Conservation (phyloP, 2,113 vertebrate genomes). For the Myocastor coypus region DNA sequence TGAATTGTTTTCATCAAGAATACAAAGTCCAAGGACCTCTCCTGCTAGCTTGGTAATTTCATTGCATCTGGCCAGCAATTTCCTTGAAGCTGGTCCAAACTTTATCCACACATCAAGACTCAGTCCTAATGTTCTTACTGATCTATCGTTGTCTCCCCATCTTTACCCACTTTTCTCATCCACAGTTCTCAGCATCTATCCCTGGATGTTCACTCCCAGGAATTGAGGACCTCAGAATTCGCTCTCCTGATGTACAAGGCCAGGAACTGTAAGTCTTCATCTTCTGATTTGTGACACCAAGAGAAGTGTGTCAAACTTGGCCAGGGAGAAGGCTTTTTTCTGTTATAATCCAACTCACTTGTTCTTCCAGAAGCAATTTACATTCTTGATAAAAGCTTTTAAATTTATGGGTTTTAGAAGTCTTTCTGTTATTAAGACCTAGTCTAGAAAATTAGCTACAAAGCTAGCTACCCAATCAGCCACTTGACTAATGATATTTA, state of each 20-base stretch:
- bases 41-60: background rate
- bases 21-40: background rate
- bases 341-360: background rate
- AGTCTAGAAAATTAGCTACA: constrained; percentile 23
- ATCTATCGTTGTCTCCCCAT: background rate
- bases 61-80: background rate
- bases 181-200: background rate
- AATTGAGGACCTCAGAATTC: background rate
- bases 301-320: background rate
- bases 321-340: background rate
- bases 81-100: background rate
- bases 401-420: background rate
- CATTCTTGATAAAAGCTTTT: background rate
- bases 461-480: background rate
- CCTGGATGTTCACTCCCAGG: background rate
- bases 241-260: background rate
- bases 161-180: background rate
- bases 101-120: background rate
- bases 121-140: background rate
- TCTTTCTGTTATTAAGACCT: background rate
- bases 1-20: background rate
- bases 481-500: constrained; percentile 21
- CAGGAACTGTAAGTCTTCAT: background rate
- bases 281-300: background rate
- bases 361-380: background rate